These are phyloP conservation scores for Cerastoderma edule DNA, from an alignment of 2,888 invertebrate species.

Conservation along the genomic window DNA sequence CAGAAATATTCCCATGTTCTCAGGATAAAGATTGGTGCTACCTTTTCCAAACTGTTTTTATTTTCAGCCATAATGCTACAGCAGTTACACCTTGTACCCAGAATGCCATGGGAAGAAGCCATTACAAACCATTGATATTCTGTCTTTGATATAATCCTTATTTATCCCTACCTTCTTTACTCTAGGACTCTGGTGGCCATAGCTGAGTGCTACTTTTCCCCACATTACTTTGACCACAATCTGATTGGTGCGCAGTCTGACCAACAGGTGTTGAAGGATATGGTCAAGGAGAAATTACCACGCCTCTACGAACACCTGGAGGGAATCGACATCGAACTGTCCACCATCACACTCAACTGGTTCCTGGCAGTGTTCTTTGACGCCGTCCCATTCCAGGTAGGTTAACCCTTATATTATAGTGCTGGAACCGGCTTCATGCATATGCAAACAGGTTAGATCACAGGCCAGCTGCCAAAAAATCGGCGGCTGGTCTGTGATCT, in stretches of 20 bases:
- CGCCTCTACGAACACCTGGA: slow-evolving; percentile 84
- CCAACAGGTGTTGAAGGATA: slow-evolving; percentile 85
- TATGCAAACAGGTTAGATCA: too few relatives aligned
- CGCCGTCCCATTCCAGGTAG: slow-evolving; percentile 85
- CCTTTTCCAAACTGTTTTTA: too few relatives aligned
- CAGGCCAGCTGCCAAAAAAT: too few relatives aligned
- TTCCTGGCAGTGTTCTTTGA: slow-evolving; percentile 86
- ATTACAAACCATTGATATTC: not conserved
- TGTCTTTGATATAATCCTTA: too few relatives aligned
- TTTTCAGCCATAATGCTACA: too few relatives aligned
- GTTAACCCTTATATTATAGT: too few relatives aligned
- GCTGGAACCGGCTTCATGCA: too few relatives aligned
- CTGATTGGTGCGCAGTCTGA: slow-evolving; percentile 85
- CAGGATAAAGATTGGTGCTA: too few relatives aligned
- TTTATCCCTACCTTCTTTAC: too few relatives aligned
- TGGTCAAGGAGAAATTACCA: slow-evolving; percentile 84
- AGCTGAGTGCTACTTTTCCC: slow-evolving; percentile 85
- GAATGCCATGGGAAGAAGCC: not conserved
- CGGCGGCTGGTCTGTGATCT: too few relatives aligned
- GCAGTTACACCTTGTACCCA: not conserved
- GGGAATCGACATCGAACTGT: slow-evolving; percentile 85
- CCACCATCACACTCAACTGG: slow-evolving; percentile 86
- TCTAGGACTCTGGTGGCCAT: slow-evolving; percentile 85
- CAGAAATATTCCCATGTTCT: too few relatives aligned
- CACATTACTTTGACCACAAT: slow-evolving; percentile 85